Evolutionary conservation across 1,140 invertebrate genomes (phyloP).

Genomic region (Eumaeus atala): DNA sequence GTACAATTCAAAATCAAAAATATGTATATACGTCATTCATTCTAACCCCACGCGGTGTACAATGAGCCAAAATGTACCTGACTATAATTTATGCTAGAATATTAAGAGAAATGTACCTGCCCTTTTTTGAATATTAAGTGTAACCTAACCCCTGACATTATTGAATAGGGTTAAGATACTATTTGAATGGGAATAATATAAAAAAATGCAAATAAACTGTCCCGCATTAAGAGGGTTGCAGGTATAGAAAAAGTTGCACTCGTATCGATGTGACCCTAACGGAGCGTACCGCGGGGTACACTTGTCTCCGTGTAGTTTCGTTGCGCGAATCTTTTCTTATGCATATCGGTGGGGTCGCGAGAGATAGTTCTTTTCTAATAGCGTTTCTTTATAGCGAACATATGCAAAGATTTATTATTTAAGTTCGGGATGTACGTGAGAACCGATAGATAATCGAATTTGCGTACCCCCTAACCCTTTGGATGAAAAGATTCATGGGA

Average conservation of each 20-base stretch:
- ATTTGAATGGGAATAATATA: slow-evolving; percentile 70
- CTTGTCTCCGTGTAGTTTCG: slow-evolving; percentile 73
- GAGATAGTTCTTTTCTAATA: slow-evolving; percentile 70
- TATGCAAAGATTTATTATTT: slow-evolving; percentile 73
- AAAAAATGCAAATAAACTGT: slow-evolving; percentile 74
- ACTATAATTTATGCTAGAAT: slow-evolving; percentile 76
- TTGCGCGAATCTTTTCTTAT: slow-evolving; percentile 63
- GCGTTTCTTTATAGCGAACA: slow-evolving; percentile 58
- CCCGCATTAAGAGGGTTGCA: slow-evolving; percentile 54
- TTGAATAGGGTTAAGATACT: slow-evolving; percentile 71
- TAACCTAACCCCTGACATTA: slow-evolving; percentile 74
- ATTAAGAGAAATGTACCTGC: slow-evolving; percentile 74
- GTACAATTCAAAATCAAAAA: slow-evolving; percentile 29
- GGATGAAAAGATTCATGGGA: slow-evolving; percentile 60
- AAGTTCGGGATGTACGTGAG: slow-evolving; percentile 63
- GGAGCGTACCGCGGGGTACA: slow-evolving; percentile 36
- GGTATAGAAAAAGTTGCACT: slow-evolving; percentile 63
- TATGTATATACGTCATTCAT: slow-evolving; percentile 38
- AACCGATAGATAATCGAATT: slow-evolving; percentile 72
- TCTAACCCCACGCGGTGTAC: slow-evolving; percentile 42
- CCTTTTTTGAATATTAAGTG: slow-evolving; percentile 75
- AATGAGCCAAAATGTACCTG: slow-evolving; percentile 73
- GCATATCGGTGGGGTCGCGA: slow-evolving; percentile 58
- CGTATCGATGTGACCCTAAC: slow-evolving; percentile 28
- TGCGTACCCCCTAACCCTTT: slow-evolving; percentile 61